Percentiles rank a stretch among this genome's conserved stretches.
Evolutionary conservation across 2,113 vertebrate species (phyloP).

Genomic region (Sminthopsis crassicaudata): DNA sequence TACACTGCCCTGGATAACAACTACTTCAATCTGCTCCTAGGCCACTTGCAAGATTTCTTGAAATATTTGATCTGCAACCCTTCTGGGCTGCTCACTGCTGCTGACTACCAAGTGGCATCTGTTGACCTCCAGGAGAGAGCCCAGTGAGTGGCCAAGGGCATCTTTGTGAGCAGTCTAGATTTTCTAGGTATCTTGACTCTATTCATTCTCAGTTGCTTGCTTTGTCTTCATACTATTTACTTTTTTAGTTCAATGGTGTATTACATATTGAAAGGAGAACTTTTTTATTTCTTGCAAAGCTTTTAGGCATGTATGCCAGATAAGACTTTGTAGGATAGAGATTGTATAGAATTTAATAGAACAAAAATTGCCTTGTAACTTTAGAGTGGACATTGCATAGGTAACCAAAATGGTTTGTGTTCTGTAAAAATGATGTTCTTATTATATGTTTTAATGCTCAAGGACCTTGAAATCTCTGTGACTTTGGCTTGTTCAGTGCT

Average conservation of each 20-base stretch:
- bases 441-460: no score
- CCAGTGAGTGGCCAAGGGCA: not conserved
- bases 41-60: slow-evolving; percentile 97
- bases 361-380: not conserved
- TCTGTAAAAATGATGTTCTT: not conserved
- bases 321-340: no score
- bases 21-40: slow-evolving; percentile 94
- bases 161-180: no score
- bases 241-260: not conserved
- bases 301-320: not conserved
- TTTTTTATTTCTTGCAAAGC: not conserved
- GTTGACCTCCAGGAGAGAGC: slow-evolving; percentile 91
- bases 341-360: not conserved
- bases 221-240: no score
- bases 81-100: slow-evolving; percentile 91
- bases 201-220: no score
- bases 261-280: not conserved
- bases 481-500: not conserved
- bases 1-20: slow-evolving; percentile 98
- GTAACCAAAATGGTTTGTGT: not conserved
- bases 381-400: no score
- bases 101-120: slow-evolving; percentile 97
- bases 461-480: not conserved
- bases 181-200: no score
- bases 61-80: slow-evolving; percentile 98